These are phyloP conservation scores for Pomatorhinus ruficollis DNA, from an alignment of 2,113 vertebrate species.

Conservation along the genomic window DNA sequence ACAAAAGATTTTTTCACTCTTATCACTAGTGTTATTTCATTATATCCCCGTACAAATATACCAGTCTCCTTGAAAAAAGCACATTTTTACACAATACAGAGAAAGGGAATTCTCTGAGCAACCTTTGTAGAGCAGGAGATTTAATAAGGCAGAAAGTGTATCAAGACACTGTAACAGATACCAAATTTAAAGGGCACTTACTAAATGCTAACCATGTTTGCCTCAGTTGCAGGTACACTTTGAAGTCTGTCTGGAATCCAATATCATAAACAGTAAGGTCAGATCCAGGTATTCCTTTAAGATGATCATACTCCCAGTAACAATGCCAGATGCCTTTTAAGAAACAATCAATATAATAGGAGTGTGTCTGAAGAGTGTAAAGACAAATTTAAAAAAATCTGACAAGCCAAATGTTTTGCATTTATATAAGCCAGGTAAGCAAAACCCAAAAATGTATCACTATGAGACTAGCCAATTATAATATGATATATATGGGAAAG, in stretches of 20 bases:
- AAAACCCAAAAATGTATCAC: background rate
- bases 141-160: background rate
- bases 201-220: conserved; percentile 93
- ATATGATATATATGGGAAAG: background rate
- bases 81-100: background rate
- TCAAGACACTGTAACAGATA: background rate
- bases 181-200: conserved; percentile 74
- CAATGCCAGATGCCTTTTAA: conserved; percentile 90
- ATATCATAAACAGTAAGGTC: conserved; percentile 84
- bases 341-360: background rate
- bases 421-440: background rate
- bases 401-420: background rate
- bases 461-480: background rate
- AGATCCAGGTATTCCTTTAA: conserved; percentile 77
- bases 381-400: background rate
- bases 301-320: conserved; percentile 81
- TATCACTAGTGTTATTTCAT: background rate
- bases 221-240: conserved; percentile 86
- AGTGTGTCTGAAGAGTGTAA: background rate
- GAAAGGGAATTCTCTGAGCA: background rate
- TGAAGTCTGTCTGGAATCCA: conserved; percentile 88
- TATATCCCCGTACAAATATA: background rate
- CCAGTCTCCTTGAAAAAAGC: background rate
- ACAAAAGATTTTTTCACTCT: background rate
- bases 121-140: background rate